Evolutionary conservation across 2,113 vertebrate species (phyloP), one percentile per base, ranked within the genome.

Genomic region (Asarcornis scutulata): DNA sequence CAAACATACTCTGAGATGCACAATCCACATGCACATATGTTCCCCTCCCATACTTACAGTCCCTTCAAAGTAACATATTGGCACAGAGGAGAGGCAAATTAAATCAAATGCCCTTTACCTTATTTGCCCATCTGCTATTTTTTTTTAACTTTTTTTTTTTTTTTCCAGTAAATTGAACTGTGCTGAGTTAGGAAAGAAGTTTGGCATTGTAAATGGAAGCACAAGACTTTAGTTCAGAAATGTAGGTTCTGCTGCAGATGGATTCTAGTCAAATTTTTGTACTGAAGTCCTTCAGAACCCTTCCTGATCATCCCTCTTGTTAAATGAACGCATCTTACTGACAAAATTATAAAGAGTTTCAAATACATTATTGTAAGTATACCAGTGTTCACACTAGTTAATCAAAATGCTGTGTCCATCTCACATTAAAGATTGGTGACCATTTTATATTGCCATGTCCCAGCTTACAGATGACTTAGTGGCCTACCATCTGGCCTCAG

Each of bases 1-100:
- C 71, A 87, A 40, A 72, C 78, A 62, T 27, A 73, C 83, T 92
- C 77, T 3, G 18, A 95, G 94, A 95, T 95, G 95, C 91, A 92
- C 94, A 96, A 95, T 97, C 91, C 66, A 46, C 66, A 76, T 25
- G 77, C 94, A 95, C 95, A 93, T 97, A 96, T 97, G 96, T 94
- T 97, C 64, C 56, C 76, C 88, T 94, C 96, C 96, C 69, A 97
- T 94, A 91, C 94, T 90, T 69, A 36, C 68, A 83, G 91, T 90
- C 83, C 40, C 69, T 93, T 95, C 86, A 25, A 69, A 93, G 74
- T 52, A 91, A 34, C 14, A 50, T 82, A 84, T 94, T 97, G 94
- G 84, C 94, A 79, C 82, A 78, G 81, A 87, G 50, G 81, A 95
- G 89, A 92, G 18, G 74, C 83, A 92, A 68, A 78, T 85, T 60